Evolutionary conservation across 2,113 vertebrate species (phyloP).

Genomic region (Agapornis roseicollis): DNA sequence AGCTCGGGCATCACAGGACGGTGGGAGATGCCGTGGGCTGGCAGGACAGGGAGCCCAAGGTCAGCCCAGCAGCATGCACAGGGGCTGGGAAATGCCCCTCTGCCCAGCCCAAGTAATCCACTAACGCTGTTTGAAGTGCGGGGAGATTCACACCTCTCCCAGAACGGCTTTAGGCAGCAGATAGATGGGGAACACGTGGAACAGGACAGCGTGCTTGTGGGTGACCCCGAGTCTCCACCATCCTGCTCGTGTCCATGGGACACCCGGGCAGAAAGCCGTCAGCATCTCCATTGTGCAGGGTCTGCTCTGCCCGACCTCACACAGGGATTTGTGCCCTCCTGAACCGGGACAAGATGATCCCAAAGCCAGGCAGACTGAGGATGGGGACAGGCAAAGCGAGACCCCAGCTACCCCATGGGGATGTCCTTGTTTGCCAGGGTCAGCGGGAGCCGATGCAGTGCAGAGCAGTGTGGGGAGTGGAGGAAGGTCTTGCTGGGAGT

Average conservation of each 20-base stretch:
- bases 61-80: accelerated
- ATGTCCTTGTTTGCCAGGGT: background rate
- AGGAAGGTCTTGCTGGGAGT: background rate
- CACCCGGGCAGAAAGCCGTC: background rate
- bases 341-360: background rate
- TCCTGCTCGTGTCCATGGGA: background rate
- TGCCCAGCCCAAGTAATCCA: background rate
- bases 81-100: background rate
- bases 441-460: accelerated
- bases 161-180: background rate
- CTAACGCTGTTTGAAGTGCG: background rate
- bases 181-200: background rate
- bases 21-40: background rate
- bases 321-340: background rate
- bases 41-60: accelerated
- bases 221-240: background rate
- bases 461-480: background rate
- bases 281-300: accelerated
- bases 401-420: background rate
- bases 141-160: background rate
- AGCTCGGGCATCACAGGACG: accelerated
- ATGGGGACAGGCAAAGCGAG: background rate
- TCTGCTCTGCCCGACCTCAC: background rate
- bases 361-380: accelerated
- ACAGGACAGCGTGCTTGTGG: accelerated